Conservation (phyloP, 2,113 vertebrate genomes). For the Anolis carolinensis region DNA sequence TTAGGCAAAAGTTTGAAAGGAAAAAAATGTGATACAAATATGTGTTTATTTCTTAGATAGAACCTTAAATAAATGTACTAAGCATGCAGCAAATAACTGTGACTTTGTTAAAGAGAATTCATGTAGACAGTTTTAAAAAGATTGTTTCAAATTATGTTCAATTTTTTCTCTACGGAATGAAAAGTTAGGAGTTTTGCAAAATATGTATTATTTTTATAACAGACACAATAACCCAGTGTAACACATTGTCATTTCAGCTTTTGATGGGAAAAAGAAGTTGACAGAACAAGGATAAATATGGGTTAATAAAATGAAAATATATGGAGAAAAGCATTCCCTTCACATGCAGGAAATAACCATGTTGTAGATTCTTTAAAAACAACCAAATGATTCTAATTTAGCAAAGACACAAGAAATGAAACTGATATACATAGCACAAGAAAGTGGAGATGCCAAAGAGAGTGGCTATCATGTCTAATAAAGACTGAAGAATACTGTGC, state of each 20-base stretch:
- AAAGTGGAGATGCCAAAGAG: neutral
- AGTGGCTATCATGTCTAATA: neutral
- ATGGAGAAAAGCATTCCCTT: neutral
- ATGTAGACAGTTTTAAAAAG: accelerated
- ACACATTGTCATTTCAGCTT: neutral
- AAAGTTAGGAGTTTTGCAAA: neutral
- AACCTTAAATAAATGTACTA: neutral
- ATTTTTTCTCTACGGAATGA: constrained; percentile 5
- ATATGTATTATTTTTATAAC: neutral
- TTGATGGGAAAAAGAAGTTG: neutral
- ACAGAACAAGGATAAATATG: neutral
- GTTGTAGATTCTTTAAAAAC: neutral
- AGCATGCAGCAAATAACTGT: neutral
- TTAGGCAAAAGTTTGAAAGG: constrained; percentile 21
- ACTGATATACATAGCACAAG: neutral
- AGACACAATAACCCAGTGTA: neutral
- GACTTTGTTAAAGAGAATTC: accelerated
- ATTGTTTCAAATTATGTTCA: constrained; percentile 40
- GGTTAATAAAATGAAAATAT: neutral
- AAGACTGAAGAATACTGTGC: neutral
- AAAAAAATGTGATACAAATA: accelerated
- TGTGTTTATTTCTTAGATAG: neutral
- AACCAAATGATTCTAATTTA: neutral
- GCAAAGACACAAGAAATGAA: neutral
- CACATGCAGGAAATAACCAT: neutral